Conservation (phyloP, 2,113 vertebrate genomes). For the Periophthalmus modestus region DNA sequence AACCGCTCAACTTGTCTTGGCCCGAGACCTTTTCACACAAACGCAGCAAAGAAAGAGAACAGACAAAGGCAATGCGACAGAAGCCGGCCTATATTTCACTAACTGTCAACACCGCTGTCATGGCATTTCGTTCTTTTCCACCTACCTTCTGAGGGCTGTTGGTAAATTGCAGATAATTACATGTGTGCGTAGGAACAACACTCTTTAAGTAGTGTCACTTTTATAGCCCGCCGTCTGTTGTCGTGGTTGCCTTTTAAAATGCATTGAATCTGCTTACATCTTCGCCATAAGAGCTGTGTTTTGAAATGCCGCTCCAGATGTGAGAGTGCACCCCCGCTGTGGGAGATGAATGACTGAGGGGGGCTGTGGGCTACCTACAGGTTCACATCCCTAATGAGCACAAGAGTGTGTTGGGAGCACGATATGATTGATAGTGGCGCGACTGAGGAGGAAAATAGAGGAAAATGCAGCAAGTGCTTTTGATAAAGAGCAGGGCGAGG, state of each 20-base stretch:
- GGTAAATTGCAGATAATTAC: slow-evolving; percentile 14
- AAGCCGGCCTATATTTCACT: slow-evolving; percentile 10
- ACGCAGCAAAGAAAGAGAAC: slow-evolving; percentile 33
- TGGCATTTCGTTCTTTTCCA: slow-evolving; percentile 8
- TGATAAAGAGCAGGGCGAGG: slow-evolving; percentile 48
- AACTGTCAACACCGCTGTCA: slow-evolving; percentile 25
- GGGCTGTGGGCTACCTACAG: slow-evolving; percentile 62
- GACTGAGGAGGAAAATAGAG: slow-evolving; percentile 51
- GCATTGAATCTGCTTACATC: slow-evolving; percentile 22
- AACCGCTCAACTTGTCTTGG: slow-evolving; percentile 55
- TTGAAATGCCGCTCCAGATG: slow-evolving; percentile 65
- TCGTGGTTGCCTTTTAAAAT: slow-evolving; percentile 26
- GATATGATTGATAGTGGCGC: slow-evolving; percentile 65
- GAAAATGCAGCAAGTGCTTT: slow-evolving; percentile 57
- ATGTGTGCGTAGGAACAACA: slow-evolving; percentile 18
- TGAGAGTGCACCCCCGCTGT: slow-evolving; percentile 52
- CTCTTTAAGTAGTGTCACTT: slow-evolving; percentile 28
- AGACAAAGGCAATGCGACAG: slow-evolving; percentile 42
- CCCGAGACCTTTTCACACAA: slow-evolving; percentile 43
- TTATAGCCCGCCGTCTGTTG: slow-evolving; percentile 32
- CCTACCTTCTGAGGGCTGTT: slow-evolving; percentile 20
- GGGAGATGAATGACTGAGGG: slow-evolving; percentile 62
- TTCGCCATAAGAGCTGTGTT: slow-evolving; percentile 50
- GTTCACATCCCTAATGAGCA: slow-evolving; percentile 70
- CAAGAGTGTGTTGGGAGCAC: slow-evolving; percentile 68